Base-by-base conservation (phyloP, 2,113 vertebrate species). In the Garra rufa region DNA sequence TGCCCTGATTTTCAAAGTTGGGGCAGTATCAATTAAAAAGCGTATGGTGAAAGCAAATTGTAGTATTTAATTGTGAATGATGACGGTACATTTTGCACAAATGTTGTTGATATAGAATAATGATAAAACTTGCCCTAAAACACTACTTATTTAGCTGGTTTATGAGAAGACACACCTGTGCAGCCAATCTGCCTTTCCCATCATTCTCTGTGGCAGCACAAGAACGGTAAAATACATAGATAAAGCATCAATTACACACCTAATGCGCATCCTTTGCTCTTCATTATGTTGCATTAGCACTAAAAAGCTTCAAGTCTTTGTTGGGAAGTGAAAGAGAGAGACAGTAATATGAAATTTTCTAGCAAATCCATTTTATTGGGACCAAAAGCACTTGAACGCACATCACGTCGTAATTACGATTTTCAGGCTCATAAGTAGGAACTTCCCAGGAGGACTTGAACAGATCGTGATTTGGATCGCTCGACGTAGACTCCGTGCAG, bases 401-500 rank as follows among this genome's bases (percentile, higher is more conserved):
- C 41, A 73, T 73, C n/a, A 44, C 0, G 1, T 46, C n/a, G 13
- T 73, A 73, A 73, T 46, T 73, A 46, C 0, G 6, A 26, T 15
- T 46, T 73, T 73, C n/a, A 46, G n/a, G 70, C n/a, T 73, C 3
- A 46, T 73, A 73, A 73, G 69, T 44, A 73, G 38, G 6, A 73
- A 73, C 70, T 73, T 73, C 41, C 70, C 70, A 73, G 70, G 38
- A 46, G 70, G 41, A 46, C 70, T 26, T 73, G 41, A 46, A 46
- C 70, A 26, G 21, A 63, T 63, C 26, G 26, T 69, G 34, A 69
- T 50, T 50, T 50, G 11, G 15, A 17, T 30, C 7, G 7, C 70
- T 26, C 7, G 1, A 17, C 0, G 0, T 74, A 14, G 13, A 30
- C 43, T 15, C 11, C 6, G 11, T 24, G 70, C 41, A 73, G 13